phyloP scores from a whole-genome alignment of 2,888 invertebrate species.

The Ommatoiulus sabulosus region DNA sequence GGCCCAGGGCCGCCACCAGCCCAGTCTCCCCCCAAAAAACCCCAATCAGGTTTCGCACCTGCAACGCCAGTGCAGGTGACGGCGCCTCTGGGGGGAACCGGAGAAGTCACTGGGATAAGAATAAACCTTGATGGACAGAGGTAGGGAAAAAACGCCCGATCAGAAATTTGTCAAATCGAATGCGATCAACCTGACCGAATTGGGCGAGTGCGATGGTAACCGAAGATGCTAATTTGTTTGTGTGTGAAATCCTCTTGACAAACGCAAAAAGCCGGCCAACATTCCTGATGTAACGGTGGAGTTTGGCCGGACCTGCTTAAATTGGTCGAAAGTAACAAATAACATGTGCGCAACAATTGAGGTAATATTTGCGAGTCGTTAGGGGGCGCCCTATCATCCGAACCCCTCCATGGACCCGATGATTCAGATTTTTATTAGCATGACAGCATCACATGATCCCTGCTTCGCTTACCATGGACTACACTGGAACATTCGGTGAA shows the following conservation, averaged over 20 bases:
- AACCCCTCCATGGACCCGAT: too few relatives aligned
- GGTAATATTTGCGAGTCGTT: too few relatives aligned
- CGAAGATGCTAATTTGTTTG: neutral
- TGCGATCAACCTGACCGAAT: neutral
- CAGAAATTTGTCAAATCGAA: slow-evolving; percentile 19
- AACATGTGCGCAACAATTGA: too few relatives aligned
- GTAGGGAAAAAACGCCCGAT: neutral
- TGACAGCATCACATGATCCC: too few relatives aligned
- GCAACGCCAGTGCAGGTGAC: slow-evolving; percentile 44
- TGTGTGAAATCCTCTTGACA: neutral
- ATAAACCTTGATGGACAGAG: slow-evolving; percentile 17
- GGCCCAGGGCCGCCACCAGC: neutral
- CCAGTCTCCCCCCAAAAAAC: neutral
- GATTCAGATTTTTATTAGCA: too few relatives aligned
- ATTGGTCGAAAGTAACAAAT: too few relatives aligned
- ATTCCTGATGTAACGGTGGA: neutral
- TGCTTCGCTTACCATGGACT: too few relatives aligned
- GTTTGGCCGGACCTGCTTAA: neutral
- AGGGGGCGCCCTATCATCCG: too few relatives aligned
- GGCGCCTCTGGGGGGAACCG: neutral
- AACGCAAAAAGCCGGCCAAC: neutral
- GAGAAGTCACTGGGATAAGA: slow-evolving; percentile 32
- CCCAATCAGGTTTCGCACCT: slow-evolving; percentile 34
- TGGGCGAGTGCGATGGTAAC: neutral
- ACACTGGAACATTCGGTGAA: too few relatives aligned